These are phyloP conservation scores for Megathymus violae DNA, from an alignment of 1,140 invertebrate species.

Conservation along the genomic window DNA sequence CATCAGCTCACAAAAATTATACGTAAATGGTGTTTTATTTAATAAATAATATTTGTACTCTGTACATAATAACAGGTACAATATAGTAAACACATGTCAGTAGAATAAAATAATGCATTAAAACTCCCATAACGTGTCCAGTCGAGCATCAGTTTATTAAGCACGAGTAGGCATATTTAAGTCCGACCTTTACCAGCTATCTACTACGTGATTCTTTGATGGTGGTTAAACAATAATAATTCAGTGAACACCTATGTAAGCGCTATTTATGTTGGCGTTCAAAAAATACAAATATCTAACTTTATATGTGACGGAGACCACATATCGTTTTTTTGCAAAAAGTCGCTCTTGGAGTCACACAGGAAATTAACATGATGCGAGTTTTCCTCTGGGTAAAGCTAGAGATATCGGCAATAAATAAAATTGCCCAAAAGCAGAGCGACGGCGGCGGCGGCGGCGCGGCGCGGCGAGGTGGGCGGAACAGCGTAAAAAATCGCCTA, in stretches of 20 bases:
- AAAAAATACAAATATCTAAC: neutral
- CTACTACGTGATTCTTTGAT: no score
- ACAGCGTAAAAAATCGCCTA: slow-evolving; percentile 67
- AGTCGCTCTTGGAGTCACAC: slow-evolving; percentile 49
- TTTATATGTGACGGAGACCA: neutral
- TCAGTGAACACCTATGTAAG: neutral
- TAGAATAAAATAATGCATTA: no score
- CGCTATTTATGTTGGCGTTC: neutral
- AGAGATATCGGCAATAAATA: slow-evolving; percentile 78
- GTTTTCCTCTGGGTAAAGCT: slow-evolving; percentile 63
- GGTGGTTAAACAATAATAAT: no score
- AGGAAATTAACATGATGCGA: slow-evolving; percentile 80
- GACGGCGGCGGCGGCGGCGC: slow-evolving; percentile 41
- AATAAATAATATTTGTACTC: no score
- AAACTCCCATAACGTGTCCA: no score
- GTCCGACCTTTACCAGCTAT: no score
- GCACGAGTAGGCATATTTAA: no score
- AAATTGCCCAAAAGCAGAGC: slow-evolving; percentile 75
- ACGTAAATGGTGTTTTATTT: no score
- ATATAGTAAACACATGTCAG: no score
- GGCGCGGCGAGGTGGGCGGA: slow-evolving; percentile 52
- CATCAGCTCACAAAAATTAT: no score
- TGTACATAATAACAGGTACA: no score
- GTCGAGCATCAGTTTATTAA: no score
- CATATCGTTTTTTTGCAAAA: slow-evolving; percentile 16